Conservation (phyloP, 2,888 invertebrate genomes). For the Drosophila nr. medialis region DNA sequence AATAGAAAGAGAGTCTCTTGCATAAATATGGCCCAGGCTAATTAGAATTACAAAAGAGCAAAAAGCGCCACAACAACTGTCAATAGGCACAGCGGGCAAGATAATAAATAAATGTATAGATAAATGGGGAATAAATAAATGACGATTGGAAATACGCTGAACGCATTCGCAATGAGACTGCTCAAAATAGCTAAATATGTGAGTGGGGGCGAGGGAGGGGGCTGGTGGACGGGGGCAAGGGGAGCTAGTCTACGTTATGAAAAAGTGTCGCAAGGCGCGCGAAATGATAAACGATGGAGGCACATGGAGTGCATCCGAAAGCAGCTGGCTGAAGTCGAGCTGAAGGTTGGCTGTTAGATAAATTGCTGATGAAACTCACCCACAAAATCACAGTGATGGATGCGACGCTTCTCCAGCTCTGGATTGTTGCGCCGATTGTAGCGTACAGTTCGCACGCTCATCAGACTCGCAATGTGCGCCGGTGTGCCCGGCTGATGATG, state of each 20-base stretch:
- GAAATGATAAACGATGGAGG: conserved; percentile 70
- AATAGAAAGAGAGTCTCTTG: conserved; percentile 33
- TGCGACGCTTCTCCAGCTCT: conserved; percentile 96
- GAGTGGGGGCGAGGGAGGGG: neutral
- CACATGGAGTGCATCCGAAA: conserved; percentile 63
- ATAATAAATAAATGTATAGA: conserved; percentile 79
- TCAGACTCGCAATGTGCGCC: conserved; percentile 82
- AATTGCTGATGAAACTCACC: conserved; percentile 86
- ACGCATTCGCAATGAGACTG: conserved; percentile 67
- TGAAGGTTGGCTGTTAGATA: neutral
- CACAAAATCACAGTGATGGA: conserved; percentile 98
- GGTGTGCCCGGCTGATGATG: conserved; percentile 79
- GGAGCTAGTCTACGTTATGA: conserved; percentile 49
- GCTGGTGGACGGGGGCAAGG: neutral
- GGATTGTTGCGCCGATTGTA: conserved; percentile 98
- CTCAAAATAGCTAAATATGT: conserved; percentile 8
- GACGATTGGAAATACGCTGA: conserved; percentile 69
- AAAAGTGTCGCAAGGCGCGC: conserved; percentile 77
- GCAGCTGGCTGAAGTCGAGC: conserved; percentile 16
- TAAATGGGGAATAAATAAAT: conserved; percentile 79
- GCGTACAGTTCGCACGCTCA: conserved; percentile 86
- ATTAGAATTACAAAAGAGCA: conserved; percentile 78
- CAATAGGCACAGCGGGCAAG: conserved; percentile 60
- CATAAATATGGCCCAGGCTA: conserved; percentile 70
- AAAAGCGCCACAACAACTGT: conserved; percentile 67